A percentile compares a stretch with the other conserved stretches of the same genome.
Conservation (phyloP, 1,140 invertebrate species). For the Portunus trituberculatus region DNA sequence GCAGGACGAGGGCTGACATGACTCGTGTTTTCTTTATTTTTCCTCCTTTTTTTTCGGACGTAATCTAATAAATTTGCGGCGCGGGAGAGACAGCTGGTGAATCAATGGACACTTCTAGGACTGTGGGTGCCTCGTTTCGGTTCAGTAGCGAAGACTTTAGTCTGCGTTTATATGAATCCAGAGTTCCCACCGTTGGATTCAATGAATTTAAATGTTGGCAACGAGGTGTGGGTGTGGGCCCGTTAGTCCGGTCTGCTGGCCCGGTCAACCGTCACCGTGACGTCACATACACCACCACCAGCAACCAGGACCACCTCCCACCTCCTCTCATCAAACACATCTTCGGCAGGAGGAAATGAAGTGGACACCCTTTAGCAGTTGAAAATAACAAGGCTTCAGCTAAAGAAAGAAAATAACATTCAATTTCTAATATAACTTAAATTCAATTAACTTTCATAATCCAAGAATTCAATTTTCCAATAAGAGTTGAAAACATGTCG, state of each 20-base stretch:
- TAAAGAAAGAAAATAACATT: no score
- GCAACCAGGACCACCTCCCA: not conserved
- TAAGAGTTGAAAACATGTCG: no score
- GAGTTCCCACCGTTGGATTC: not conserved
- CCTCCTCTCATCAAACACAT: not conserved
- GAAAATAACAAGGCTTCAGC: not conserved
- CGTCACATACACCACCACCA: not conserved
- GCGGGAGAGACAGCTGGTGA: not conserved
- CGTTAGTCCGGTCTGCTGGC: not conserved
- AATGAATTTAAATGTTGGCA: conserved; percentile 15
- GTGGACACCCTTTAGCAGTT: not conserved
- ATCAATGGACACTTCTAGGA: not conserved
- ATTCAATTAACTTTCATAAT: no score
- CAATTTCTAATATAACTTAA: no score
- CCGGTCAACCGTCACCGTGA: not conserved
- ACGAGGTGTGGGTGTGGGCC: not conserved
- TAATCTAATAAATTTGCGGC: no score
- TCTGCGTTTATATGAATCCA: not conserved
- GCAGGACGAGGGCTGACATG: not conserved
- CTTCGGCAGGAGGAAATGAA: not conserved
- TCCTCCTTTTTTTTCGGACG: not conserved
- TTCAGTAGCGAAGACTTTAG: not conserved
- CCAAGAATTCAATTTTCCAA: no score
- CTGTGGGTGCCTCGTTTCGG: no score
- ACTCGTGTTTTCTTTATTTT: not conserved